Base-by-base conservation (phyloP, 1,140 invertebrate genomes). In the Pteromalus puparum region DNA sequence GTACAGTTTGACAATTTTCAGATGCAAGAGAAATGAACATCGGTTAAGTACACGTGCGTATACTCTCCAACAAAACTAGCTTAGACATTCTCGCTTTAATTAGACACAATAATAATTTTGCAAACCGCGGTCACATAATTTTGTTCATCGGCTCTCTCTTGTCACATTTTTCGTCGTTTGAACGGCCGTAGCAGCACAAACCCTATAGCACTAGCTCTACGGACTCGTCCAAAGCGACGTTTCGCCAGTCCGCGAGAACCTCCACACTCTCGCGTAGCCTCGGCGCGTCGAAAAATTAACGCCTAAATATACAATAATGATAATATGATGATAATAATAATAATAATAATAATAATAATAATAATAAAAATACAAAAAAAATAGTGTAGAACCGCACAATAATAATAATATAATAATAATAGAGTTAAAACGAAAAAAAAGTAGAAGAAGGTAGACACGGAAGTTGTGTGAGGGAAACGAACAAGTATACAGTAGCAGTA, bases 351-450 rank as follows among this genome's bases (percentile, higher is more conserved):
- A n/a, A 68, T 24, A 24, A 46, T 53, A 42, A 38, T 28, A n/a
- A 70, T 15, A 26, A 38, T 61, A 82, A 65, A 10, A 61, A 5
- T 15, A 42, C 5, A 42, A 42, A 42, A 9, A 42, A 42, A 42
- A 42, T 9, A 61, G 21, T 21, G 7, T 61, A 61, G 21, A 21
- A 61, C 46, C 46, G 46, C 46, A 61, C 6, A 61, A 61, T 61
- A 61, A 61, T 61, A 61, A 21, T 61, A 61, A 61, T 61, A 74
- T 61, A 7, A 61, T 61, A 74, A 61, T 67, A n/a, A 82, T 82
- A 82, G 75, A 42, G 73, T 82, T 74, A 83, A 68, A 77, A 46
- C 61, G n/a, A 77, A 78, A 30, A 76, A 65, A 28, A 48, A 53
- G 26, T 34, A 67, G 46, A 73, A 61, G 18, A 53, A 21, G 48